These are phyloP conservation scores for Drosophila tani DNA, from an alignment of 1,140 invertebrate species.

Conservation along the genomic window DNA sequence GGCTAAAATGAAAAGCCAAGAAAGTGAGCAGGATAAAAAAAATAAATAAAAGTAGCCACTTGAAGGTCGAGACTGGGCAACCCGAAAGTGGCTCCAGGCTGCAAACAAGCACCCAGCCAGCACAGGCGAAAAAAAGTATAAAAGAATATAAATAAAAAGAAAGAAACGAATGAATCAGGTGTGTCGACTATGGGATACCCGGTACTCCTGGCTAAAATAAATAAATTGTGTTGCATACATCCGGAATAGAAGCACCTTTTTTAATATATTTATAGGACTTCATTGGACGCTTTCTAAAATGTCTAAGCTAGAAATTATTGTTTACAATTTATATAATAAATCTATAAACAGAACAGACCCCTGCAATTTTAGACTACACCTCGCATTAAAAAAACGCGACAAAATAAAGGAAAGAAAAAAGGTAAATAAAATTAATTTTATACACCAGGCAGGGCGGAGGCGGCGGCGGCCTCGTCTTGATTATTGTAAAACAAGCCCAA, in stretches of 20 bases:
- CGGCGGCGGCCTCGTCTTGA: slow-evolving; percentile 35
- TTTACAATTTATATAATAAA: background rate
- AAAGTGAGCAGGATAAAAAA: slow-evolving; percentile 34
- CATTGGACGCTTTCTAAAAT: background rate
- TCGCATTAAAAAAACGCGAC: background rate
- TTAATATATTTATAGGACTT: no score
- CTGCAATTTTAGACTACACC: background rate
- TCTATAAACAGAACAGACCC: background rate
- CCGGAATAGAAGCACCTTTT: no score
- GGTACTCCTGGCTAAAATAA: background rate
- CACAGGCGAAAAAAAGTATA: slow-evolving; percentile 13
- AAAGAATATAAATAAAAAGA: slow-evolving; percentile 15
- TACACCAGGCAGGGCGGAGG: slow-evolving; percentile 42
- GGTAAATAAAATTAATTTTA: slow-evolving; percentile 80
- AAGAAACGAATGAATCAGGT: background rate
- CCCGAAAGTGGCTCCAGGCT: slow-evolving; percentile 21
- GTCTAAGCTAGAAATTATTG: background rate
- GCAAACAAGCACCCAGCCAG: slow-evolving; percentile 25
- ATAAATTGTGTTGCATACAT: no score
- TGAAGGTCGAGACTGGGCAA: slow-evolving; percentile 56
- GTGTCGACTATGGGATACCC: slow-evolving; percentile 2
- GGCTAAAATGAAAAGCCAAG: slow-evolving; percentile 27
- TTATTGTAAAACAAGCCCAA: slow-evolving; percentile 65
- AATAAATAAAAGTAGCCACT: slow-evolving; percentile 72
- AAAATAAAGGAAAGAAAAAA: slow-evolving; percentile 39